Evolutionary conservation across 2,797 vertebrate species (phyloP).

Genomic region (Otolemur crassicaudatus): DNA sequence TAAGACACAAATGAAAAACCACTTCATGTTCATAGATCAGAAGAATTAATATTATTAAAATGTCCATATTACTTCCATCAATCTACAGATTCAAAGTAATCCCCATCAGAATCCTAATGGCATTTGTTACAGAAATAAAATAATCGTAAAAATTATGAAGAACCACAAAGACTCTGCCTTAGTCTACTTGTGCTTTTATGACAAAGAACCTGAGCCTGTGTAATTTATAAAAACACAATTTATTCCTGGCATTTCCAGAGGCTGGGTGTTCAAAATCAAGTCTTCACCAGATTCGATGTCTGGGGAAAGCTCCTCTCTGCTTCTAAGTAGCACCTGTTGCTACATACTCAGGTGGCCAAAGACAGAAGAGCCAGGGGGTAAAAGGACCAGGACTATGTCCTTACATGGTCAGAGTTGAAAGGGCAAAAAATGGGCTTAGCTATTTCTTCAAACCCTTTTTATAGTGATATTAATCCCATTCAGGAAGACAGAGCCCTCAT

Average conservation of each 20-base stretch:
- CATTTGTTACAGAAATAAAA: not conserved
- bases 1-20: not conserved
- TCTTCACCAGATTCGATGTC: not conserved
- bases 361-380: rapidly evolving
- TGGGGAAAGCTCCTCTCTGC: not conserved
- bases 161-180: not conserved
- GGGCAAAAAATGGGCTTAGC: rapidly evolving
- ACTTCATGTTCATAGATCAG: not conserved
- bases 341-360: not conserved
- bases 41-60: not conserved
- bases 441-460: no score
- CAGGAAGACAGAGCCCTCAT: not conserved
- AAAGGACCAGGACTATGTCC: not conserved
- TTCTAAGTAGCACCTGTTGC: not conserved
- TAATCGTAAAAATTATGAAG: not conserved
- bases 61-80: not conserved
- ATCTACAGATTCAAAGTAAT: not conserved
- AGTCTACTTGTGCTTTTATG: not conserved
- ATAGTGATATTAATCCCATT: not conserved
- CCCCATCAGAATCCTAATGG: not conserved
- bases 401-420: not conserved
- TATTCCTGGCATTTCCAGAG: no score
- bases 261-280: not conserved
- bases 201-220: not conserved
- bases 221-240: not conserved